These are phyloP conservation scores for Ciona savignyi DNA, from an alignment of 23 tunicate species.

Conservation along the genomic window DNA sequence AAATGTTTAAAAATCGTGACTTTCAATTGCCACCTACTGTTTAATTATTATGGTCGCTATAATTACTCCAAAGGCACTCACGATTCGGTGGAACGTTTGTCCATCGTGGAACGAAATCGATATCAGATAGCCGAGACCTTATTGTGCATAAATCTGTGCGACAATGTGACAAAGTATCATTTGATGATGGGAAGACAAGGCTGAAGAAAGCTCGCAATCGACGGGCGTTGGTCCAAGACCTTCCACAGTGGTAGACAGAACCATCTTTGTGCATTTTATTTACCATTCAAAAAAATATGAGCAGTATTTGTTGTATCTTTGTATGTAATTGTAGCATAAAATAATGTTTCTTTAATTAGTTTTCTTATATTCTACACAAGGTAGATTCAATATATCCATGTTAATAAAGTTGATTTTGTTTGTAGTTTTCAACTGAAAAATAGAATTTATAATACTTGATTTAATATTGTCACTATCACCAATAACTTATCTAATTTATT, in stretches of 20 bases:
- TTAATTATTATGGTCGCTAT: neutral
- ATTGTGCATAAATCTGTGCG: slow-evolving; percentile 54
- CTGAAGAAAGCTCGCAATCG: slow-evolving; percentile 72
- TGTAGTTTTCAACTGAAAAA: too few species aligned
- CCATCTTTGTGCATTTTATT: neutral
- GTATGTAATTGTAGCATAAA: neutral
- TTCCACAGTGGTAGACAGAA: slow-evolving; percentile 7
- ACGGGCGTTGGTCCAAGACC: slow-evolving; percentile 58
- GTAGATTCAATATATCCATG: too few species aligned
- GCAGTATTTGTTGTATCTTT: neutral
- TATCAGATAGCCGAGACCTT: slow-evolving; percentile 61
- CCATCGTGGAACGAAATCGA: slow-evolving; percentile 53
- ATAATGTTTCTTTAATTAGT: too few species aligned
- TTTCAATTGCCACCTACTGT: neutral
- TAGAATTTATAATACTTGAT: too few species aligned
- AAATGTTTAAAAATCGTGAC: neutral
- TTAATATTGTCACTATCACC: too few species aligned
- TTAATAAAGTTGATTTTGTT: too few species aligned
- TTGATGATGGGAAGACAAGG: slow-evolving; percentile 78
- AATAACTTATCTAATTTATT: neutral
- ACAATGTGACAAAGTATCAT: slow-evolving; percentile 44
- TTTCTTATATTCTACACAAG: too few species aligned
- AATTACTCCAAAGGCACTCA: slow-evolving; percentile 57
- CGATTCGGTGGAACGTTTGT: slow-evolving; percentile 94
- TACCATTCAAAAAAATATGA: too few species aligned